phyloP scores from a whole-genome alignment of 2,113 vertebrate species.

The Brachyhypopomus gauderio region DNA sequence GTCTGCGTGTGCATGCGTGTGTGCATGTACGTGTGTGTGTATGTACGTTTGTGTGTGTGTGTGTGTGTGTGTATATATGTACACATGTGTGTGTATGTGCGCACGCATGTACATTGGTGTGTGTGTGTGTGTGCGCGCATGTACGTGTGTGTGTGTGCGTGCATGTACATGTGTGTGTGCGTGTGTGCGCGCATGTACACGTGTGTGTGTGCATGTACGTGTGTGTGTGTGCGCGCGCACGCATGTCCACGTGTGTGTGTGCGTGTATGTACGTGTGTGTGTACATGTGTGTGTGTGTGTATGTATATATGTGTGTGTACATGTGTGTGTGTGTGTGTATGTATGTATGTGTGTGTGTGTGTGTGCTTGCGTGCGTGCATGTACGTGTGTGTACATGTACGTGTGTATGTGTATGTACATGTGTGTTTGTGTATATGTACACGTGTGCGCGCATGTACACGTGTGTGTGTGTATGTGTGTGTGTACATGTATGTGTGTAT shows the following conservation, averaged over 20 bases:
- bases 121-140: too few relatives aligned
- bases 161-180: too few relatives aligned
- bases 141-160: not conserved
- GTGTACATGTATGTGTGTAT: too few relatives aligned
- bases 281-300: not conserved
- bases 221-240: too few relatives aligned
- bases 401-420: not conserved
- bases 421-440: not conserved
- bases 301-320: too few relatives aligned
- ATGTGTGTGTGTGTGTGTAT: too few relatives aligned
- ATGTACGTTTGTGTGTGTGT: too few relatives aligned
- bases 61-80: not conserved
- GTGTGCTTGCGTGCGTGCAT: not conserved
- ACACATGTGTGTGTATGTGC: not conserved
- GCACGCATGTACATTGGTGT: too few relatives aligned
- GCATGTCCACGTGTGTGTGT: not conserved
- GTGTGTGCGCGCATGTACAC: too few relatives aligned
- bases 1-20: too few relatives aligned
- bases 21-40: not conserved
- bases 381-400: too few relatives aligned
- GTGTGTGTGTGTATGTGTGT: not conserved
- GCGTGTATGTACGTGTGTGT: not conserved
- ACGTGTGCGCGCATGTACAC: too few relatives aligned
- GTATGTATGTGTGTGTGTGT: not conserved
- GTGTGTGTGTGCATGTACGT: not conserved